Evolutionary conservation across 2,888 invertebrate species (phyloP).

Genomic region (Paralinhomoeus sp.): DNA sequence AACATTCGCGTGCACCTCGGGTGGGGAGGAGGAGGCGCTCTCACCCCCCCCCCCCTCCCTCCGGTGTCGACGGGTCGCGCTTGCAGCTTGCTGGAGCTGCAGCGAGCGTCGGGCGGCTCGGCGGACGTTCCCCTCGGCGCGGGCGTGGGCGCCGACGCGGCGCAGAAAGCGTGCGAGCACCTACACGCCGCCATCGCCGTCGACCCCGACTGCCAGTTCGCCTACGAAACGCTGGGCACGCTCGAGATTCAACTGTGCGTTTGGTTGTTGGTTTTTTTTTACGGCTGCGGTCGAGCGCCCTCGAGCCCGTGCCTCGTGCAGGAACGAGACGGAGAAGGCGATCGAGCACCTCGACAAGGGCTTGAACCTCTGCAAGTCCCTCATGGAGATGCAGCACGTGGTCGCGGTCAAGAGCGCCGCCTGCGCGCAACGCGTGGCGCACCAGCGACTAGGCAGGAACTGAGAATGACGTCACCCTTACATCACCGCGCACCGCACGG

Average conservation of each 20-base stretch:
- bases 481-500: no score
- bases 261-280: no score
- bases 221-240: slow-evolving; percentile 77
- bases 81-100: slow-evolving; percentile 42
- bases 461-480: no score
- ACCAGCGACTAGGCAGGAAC: slow-evolving; percentile 50
- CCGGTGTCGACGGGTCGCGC: neutral
- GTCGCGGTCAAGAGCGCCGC: slow-evolving; percentile 72
- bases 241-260: slow-evolving; percentile 69
- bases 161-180: slow-evolving; percentile 46
- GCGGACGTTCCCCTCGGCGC: no score
- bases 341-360: slow-evolving; percentile 69
- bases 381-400: slow-evolving; percentile 66
- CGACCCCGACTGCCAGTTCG: slow-evolving; percentile 77
- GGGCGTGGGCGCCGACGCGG: slow-evolving; percentile 25
- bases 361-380: slow-evolving; percentile 56
- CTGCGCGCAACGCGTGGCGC: slow-evolving; percentile 58
- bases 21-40: slow-evolving; percentile 23
- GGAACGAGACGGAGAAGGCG: slow-evolving; percentile 57
- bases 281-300: no score
- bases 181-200: slow-evolving; percentile 59
- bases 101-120: slow-evolving; percentile 54
- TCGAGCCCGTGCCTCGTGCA: slow-evolving; percentile 30
- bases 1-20: slow-evolving; percentile 63
- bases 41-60: neutral